Conservation (phyloP, 1,140 invertebrate species). For the Formica selysi region DNA sequence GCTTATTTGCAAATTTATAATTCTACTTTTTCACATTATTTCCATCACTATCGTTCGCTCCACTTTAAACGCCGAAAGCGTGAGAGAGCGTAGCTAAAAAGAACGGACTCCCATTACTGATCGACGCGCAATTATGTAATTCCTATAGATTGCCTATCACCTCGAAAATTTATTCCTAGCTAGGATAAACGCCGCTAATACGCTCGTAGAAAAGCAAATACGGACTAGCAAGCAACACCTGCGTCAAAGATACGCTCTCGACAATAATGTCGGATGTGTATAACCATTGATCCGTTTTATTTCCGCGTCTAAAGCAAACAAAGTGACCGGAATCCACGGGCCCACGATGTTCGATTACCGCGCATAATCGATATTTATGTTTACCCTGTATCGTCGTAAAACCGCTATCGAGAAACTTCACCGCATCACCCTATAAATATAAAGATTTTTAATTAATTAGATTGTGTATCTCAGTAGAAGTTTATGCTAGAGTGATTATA, state of each 20-base stretch:
- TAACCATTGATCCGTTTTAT: conserved; percentile 81
- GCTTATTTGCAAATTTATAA: background rate
- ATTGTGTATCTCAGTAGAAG: background rate
- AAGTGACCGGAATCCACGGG: conserved; percentile 96
- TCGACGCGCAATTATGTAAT: conserved; percentile 34
- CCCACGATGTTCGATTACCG: conserved; percentile 96
- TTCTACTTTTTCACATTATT: background rate
- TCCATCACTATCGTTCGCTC: background rate
- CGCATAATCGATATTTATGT: conserved; percentile 90
- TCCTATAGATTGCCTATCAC: conserved; percentile 43
- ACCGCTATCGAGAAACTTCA: conserved; percentile 72
- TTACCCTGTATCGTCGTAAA: conserved; percentile 76
- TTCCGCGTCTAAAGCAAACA: conserved; percentile 94
- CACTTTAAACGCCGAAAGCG: background rate
- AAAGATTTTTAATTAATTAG: conserved; percentile 14
- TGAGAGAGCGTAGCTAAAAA: conserved; percentile 25
- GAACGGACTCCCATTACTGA: background rate
- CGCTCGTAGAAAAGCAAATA: conserved; percentile 85
- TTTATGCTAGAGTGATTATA: background rate
- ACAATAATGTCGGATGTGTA: conserved; percentile 84
- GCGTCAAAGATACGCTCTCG: conserved; percentile 80
- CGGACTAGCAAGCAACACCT: conserved; percentile 83
- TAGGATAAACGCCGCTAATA: conserved; percentile 70
- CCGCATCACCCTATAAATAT: conserved; percentile 73
- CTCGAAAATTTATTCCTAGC: conserved; percentile 70